These are phyloP conservation scores for Mythimna vitellina DNA, from an alignment of 2,888 invertebrate genomes.

Conservation along the genomic window DNA sequence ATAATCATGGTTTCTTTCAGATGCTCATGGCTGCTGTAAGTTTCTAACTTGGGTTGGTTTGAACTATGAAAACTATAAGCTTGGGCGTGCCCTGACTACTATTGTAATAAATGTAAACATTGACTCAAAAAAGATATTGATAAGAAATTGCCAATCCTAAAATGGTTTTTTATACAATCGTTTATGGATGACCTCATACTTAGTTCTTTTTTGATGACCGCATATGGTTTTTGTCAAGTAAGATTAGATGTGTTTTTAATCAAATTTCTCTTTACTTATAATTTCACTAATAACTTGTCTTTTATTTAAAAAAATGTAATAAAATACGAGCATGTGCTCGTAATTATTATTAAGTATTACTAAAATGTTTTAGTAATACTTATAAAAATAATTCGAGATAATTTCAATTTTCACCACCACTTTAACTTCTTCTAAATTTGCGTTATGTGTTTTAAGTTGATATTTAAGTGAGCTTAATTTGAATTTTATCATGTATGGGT, in stretches of 20 bases:
- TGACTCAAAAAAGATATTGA: background rate
- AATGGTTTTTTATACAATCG: background rate
- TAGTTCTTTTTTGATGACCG: background rate
- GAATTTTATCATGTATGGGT: too few relatives aligned
- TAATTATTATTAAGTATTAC: too few relatives aligned
- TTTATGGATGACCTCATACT: background rate
- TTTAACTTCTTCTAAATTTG: too few relatives aligned
- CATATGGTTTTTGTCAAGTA: background rate
- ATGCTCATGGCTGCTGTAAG: background rate
- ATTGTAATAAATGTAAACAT: background rate
- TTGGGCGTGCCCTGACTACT: background rate
- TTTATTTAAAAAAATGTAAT: too few relatives aligned
- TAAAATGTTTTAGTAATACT: background rate
- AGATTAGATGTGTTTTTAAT: background rate
- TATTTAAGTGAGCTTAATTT: too few relatives aligned
- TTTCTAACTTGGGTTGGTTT: background rate
- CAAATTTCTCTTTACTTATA: background rate
- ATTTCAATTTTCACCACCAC: too few relatives aligned
- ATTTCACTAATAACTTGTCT: background rate
- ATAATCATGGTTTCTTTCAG: slow-evolving; percentile 24
- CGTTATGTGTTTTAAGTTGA: too few relatives aligned
- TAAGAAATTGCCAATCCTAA: background rate
- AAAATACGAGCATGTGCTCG: background rate
- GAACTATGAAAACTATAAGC: background rate
- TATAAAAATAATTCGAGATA: too few relatives aligned